Conservation (phyloP, 2,797 vertebrate species). For the Sebastes ruberrimus region DNA sequence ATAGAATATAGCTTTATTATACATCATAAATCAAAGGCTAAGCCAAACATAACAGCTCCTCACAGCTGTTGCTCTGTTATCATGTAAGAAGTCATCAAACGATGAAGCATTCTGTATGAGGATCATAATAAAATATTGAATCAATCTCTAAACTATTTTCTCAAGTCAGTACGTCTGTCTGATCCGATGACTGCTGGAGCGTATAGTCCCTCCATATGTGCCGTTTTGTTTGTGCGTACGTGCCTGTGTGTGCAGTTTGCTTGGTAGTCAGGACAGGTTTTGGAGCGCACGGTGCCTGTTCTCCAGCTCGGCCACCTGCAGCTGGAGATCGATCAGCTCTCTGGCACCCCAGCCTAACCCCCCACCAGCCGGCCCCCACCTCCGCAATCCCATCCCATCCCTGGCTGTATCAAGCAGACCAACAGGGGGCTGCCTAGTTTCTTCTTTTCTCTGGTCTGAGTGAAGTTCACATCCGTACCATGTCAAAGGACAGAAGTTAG, state of each 20-base stretch:
- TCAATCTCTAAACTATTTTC: conserved; percentile 33
- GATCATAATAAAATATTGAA: conserved; percentile 10
- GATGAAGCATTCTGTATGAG: neutral
- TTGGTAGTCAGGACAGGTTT: conserved; percentile 77
- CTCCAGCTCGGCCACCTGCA: conserved; percentile 77
- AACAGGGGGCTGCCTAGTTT: conserved; percentile 61
- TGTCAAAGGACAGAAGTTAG: conserved; percentile 9
- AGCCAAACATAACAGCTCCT: neutral
- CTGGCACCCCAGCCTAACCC: conserved; percentile 39
- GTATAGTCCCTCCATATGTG: conserved; percentile 2
- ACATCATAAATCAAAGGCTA: conserved; percentile 20
- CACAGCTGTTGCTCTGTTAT: conserved; percentile 8
- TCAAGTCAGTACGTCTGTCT: conserved; percentile 36
- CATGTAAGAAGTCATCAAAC: conserved; percentile 5
- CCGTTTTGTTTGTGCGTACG: conserved; percentile 39
- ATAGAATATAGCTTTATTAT: conserved; percentile 19
- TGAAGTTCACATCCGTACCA: conserved; percentile 52
- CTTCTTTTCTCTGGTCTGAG: conserved; percentile 45
- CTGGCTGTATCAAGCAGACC: conserved; percentile 49
- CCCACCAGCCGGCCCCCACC: conserved; percentile 35
- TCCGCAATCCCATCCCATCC: conserved; percentile 43
- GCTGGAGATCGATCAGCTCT: conserved; percentile 78
- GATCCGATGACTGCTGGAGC: conserved; percentile 31
- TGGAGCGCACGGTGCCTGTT: conserved; percentile 43
- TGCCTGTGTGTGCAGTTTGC: conserved; percentile 39